Conservation (phyloP, 1,140 invertebrate species). For the Ostrea edulis region DNA sequence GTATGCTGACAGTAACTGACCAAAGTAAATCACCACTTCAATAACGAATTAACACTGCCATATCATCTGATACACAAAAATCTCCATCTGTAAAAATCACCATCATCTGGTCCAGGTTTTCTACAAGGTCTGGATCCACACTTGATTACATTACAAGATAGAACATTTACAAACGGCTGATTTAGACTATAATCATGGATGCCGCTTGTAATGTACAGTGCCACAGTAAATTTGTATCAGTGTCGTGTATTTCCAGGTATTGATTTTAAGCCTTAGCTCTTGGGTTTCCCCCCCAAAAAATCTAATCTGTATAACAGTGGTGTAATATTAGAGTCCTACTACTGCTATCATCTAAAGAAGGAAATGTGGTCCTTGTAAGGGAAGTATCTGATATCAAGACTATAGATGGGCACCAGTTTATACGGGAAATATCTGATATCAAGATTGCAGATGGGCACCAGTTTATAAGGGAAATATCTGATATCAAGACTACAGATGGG, state of each 20-base stretch:
- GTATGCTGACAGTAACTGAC: neutral
- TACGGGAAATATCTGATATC: neutral
- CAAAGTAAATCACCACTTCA: neutral
- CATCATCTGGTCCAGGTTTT: slow-evolving; percentile 26
- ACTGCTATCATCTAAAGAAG: neutral
- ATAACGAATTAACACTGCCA: neutral
- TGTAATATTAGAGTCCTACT: too few species aligned
- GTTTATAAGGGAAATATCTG: neutral
- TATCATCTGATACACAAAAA: neutral
- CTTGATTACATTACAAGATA: neutral
- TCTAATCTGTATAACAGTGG: too few species aligned
- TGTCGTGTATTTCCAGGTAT: neutral
- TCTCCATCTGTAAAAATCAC: neutral
- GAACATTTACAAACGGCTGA: neutral
- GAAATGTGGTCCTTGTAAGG: neutral
- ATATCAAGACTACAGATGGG: neutral
- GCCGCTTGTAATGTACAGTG: neutral
- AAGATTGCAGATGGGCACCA: too few species aligned
- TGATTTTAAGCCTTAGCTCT: neutral
- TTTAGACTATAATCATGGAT: neutral
- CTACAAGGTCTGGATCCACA: neutral
- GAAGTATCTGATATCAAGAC: neutral
- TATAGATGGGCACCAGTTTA: neutral
- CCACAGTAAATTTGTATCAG: neutral
- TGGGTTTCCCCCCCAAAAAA: neutral